These are phyloP conservation scores for Ceratoteleas bidentatus DNA, from an alignment of 1,140 invertebrate genomes.

Conservation along the genomic window DNA sequence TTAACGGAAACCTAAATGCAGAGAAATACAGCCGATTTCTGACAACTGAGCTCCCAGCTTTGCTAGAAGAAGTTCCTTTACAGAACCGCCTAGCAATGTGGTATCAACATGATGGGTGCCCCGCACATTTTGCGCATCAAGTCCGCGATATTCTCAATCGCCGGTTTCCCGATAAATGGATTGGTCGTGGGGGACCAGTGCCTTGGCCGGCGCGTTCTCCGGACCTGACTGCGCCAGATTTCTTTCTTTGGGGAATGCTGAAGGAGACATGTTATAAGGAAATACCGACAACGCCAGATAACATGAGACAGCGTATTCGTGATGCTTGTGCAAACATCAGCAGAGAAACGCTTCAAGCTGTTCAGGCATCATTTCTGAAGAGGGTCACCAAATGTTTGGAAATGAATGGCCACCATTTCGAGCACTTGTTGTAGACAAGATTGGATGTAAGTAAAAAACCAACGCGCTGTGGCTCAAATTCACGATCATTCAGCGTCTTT, in stretches of 20 bases:
- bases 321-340: slow-evolving; percentile 8
- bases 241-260: slow-evolving; percentile 19
- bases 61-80: slow-evolving; percentile 16
- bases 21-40: slow-evolving; percentile 13
- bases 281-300: slow-evolving; percentile 17
- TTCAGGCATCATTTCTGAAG: background rate
- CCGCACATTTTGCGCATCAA: slow-evolving; percentile 1
- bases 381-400: slow-evolving; percentile 11
- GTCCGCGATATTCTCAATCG: slow-evolving; percentile 9
- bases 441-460: background rate
- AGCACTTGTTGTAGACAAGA: slow-evolving; percentile 8
- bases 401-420: slow-evolving; percentile 15
- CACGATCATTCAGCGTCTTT: background rate
- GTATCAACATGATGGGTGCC: slow-evolving; percentile 24
- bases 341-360: background rate
- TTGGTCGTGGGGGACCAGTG: slow-evolving; percentile 19
- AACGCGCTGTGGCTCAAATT: background rate
- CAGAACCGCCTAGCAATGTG: slow-evolving; percentile 17
- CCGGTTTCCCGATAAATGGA: slow-evolving; percentile 5
- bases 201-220: slow-evolving; percentile 13
- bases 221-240: slow-evolving; percentile 12
- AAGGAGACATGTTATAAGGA: slow-evolving; percentile 15
- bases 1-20: slow-evolving; percentile 16
- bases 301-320: slow-evolving; percentile 7
- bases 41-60: slow-evolving; percentile 2